Conservation (phyloP, 2,113 vertebrate species). For the Phalacrocorax brasilianus region DNA sequence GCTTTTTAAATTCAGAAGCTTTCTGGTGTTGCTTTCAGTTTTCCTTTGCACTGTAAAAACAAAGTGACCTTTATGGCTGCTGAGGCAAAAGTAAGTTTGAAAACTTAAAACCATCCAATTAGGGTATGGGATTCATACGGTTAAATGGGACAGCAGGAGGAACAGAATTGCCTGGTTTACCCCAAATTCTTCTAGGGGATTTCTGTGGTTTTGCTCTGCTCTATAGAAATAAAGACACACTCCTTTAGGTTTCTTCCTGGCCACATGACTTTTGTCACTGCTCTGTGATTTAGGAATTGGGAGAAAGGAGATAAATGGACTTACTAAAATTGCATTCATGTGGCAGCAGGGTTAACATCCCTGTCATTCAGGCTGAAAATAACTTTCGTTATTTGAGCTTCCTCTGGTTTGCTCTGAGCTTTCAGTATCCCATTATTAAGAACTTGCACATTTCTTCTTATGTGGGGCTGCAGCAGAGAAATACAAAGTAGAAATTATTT, state of each 20-base stretch:
- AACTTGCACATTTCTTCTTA: not conserved
- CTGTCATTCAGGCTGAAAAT: not conserved
- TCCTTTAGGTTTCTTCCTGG: not conserved
- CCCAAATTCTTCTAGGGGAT: not conserved
- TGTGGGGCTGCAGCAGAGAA: not conserved
- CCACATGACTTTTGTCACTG: not conserved
- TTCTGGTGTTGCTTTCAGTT: not conserved
- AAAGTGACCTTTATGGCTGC: not conserved
- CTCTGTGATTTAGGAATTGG: not conserved
- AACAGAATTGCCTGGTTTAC: not conserved
- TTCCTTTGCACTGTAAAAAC: not conserved
- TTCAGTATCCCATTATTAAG: not conserved
- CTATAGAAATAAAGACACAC: accelerated
- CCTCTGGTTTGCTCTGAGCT: not conserved
- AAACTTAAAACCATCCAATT: not conserved
- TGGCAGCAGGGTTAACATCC: not conserved
- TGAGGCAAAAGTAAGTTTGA: not conserved
- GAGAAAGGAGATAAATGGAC: not conserved
- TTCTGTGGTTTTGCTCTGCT: not conserved
- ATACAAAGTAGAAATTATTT: not conserved
- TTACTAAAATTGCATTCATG: accelerated
- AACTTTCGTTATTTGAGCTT: not conserved
- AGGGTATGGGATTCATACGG: not conserved
- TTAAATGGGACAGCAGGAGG: not conserved
- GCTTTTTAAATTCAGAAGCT: not conserved